Base-by-base conservation (phyloP, 2,888 invertebrate species). In the Chesias legatella region DNA sequence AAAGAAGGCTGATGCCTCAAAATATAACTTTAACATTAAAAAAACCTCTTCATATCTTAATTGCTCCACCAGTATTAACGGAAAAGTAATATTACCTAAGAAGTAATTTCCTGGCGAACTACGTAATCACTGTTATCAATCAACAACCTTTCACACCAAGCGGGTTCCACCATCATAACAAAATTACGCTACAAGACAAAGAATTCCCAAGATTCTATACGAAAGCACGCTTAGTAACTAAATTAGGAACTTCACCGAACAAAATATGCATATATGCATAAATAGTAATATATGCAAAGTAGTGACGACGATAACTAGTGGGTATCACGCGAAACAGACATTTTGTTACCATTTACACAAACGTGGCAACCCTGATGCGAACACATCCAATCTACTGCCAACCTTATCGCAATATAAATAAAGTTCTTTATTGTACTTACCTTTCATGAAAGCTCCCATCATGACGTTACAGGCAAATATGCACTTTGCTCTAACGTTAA, bases 341-440 rank as follows among this genome's bases (percentile, higher is more conserved):
- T 86, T 86, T 84, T 80, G 82, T 82, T 81, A 80, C 65, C 80
- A 80, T 83, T 80, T 76, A 81, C 78, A 81, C 78, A 77, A 52
- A 45, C 52, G 40, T 44, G 38, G 29, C 43, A 51, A 44, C 38
- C 48, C 42, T 51, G 37, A 36, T 28, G 8, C 10, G 9, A 0
- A 2, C 8, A 20, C 11, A 29, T 41, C 24, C 39, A 37, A 32
- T 36, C 37, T 8, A 65, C 66, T 54, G 21, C 30, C 8, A 20
- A 45, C 60, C 56, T 46, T 67, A 59, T 33, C 20, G 0, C 1
- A 1, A 1, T 22, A 2, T 1, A 0, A 0, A 36, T 66, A 79
- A 52, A 55, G 64, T 57, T 47, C 23, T 56, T 33, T 58, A 66
- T 72, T 10, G 42, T 5, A 3, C 3, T 17, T 17, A 17, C 13